A percentile compares a stretch with the other conserved stretches of the same genome.
Conservation (phyloP, 2,113 vertebrate genomes). For the Mus spicilegus region DNA sequence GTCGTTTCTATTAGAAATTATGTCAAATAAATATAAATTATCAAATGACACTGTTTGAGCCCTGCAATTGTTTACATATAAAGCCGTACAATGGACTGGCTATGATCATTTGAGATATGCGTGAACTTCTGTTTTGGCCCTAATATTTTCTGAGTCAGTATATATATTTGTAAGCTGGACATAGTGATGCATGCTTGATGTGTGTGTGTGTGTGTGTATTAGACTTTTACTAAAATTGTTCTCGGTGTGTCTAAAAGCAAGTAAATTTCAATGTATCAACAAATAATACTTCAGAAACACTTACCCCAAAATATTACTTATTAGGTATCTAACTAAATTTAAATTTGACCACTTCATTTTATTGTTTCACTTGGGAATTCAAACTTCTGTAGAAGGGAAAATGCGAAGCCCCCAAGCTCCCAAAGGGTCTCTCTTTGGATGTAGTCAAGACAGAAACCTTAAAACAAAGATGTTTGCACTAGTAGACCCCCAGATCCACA, state of each 20-base stretch:
- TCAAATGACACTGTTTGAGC: background rate
- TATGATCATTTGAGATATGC: background rate
- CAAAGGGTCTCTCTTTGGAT: background rate
- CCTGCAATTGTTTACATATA: background rate
- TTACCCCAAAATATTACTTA: slow-evolving; percentile 18
- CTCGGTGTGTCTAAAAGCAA: background rate
- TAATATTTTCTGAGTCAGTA: background rate
- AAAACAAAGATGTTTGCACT: background rate
- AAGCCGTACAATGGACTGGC: background rate
- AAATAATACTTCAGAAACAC: background rate
- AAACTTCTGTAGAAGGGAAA: background rate
- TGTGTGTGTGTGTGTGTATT: too few relatives aligned
- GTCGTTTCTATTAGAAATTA: background rate
- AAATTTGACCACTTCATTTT: slow-evolving; percentile 5
- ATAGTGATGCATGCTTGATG: background rate
- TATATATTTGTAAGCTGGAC: background rate
- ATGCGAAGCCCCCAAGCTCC: background rate
- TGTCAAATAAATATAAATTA: background rate
- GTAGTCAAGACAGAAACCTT: background rate
- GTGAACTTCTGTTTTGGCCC: background rate
- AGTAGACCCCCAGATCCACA: background rate
- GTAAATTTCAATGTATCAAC: background rate
- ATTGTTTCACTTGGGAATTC: background rate
- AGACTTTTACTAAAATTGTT: background rate
- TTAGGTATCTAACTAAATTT: background rate